phyloP scores from a whole-genome alignment of 1,140 invertebrate genomes.

The Trachymyrmex septentrionalis region DNA sequence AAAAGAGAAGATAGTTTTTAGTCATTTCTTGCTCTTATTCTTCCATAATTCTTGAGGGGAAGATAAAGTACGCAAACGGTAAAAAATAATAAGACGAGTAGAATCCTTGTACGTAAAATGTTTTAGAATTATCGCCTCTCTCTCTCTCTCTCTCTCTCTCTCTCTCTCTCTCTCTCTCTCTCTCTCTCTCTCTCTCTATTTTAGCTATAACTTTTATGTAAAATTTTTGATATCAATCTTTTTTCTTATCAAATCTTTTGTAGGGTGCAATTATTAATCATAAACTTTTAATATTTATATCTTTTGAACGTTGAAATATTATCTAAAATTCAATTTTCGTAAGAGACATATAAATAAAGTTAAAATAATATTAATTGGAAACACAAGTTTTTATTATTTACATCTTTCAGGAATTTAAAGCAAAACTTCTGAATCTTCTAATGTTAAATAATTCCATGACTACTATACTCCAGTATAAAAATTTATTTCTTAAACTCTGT shows the following conservation, averaged over 20 bases:
- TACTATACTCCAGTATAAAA: background rate
- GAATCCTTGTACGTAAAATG: background rate
- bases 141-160: background rate
- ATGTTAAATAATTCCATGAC: background rate
- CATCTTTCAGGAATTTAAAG: background rate
- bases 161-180: background rate
- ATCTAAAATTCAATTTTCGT: background rate
- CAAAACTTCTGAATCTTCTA: background rate
- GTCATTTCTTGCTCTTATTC: conserved; percentile 5
- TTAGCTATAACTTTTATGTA: background rate
- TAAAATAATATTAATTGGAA: conserved; percentile 1
- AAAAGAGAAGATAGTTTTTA: conserved; percentile 1
- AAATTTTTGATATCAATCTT: background rate
- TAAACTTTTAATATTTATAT: background rate
- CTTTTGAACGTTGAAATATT: background rate
- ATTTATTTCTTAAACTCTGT: background rate
- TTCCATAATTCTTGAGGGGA: background rate
- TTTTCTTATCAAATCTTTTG: background rate
- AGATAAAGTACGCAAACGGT: background rate
- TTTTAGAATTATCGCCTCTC: background rate
- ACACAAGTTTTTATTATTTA: background rate
- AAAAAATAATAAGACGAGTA: conserved; percentile 9
- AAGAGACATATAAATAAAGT: background rate
- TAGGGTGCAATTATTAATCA: background rate
- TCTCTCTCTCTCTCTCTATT: background rate